Conservation (phyloP, 1,140 invertebrate species). For the Halesus radiatus region DNA sequence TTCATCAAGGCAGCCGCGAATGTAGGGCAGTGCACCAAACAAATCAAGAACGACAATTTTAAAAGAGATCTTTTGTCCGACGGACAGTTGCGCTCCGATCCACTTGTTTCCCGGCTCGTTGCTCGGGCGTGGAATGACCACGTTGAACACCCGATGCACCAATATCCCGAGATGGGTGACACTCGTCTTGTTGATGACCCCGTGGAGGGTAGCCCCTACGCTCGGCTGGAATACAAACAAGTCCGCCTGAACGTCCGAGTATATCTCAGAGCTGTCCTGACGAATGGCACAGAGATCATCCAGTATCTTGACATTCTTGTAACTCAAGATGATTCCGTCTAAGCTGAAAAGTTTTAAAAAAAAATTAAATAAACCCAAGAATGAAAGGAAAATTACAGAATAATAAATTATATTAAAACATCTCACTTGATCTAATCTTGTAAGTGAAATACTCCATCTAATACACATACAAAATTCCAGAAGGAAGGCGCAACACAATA, state of each 20-base stretch:
- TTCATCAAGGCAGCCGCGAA: slow-evolving; percentile 70
- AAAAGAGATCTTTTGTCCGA: slow-evolving; percentile 74
- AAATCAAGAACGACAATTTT: slow-evolving; percentile 71
- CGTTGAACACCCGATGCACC: slow-evolving; percentile 77
- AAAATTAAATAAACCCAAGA: too few relatives aligned
- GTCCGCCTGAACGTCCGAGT: slow-evolving; percentile 75
- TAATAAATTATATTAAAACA: too few relatives aligned
- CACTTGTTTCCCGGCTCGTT: slow-evolving; percentile 69
- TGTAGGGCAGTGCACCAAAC: slow-evolving; percentile 72
- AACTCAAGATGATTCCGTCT: slow-evolving; percentile 75
- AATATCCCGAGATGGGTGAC: slow-evolving; percentile 74
- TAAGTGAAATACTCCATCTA: too few relatives aligned
- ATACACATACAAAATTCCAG: too few relatives aligned
- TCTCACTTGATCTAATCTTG: too few relatives aligned
- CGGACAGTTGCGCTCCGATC: slow-evolving; percentile 70
- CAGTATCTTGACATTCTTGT: slow-evolving; percentile 74
- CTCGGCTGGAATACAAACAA: slow-evolving; percentile 75
- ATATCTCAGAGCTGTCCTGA: slow-evolving; percentile 72
- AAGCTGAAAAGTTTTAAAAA: slow-evolving; percentile 60
- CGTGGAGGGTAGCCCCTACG: slow-evolving; percentile 68
- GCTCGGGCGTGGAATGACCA: slow-evolving; percentile 73
- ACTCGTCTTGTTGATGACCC: slow-evolving; percentile 75
- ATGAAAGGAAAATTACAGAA: too few relatives aligned
- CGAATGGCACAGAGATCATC: slow-evolving; percentile 69
- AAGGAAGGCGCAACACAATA: too few relatives aligned